Evolutionary conservation across 2,888 invertebrate genomes (phyloP).

Genomic region (Ecdyonurus torrentis): DNA sequence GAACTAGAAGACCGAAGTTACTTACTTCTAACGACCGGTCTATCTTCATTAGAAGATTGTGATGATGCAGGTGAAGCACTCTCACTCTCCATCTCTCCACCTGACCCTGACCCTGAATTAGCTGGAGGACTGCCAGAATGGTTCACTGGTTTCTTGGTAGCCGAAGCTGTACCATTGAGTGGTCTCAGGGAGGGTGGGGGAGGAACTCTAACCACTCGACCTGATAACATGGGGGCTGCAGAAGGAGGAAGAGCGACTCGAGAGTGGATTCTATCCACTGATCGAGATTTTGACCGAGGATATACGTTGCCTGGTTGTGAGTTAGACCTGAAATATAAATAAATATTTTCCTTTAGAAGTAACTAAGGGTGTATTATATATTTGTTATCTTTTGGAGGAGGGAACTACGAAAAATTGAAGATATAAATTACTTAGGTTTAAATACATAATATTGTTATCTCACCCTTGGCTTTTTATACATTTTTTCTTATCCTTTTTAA

Average conservation of each 20-base stretch:
- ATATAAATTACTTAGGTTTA: too few relatives aligned
- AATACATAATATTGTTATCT: too few relatives aligned
- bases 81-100: neutral
- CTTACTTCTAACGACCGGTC: neutral
- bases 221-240: neutral
- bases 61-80: neutral
- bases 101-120: neutral
- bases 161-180: neutral
- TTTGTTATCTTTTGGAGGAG: too few relatives aligned
- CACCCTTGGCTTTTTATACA: too few relatives aligned
- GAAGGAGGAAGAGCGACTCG: neutral
- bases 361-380: too few relatives aligned
- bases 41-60: neutral
- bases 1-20: too few relatives aligned
- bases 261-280: conserved; percentile 13
- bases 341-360: too few relatives aligned
- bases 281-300: conserved; percentile 14
- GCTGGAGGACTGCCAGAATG: neutral
- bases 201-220: neutral
- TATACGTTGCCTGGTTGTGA: neutral
- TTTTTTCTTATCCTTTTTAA: too few relatives aligned
- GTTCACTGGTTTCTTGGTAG: neutral
- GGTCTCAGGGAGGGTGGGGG: neutral
- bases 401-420: too few relatives aligned
- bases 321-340: conserved; percentile 3